Evolutionary conservation across 1,140 invertebrate species (phyloP).

Genomic region (Phymorhynchus buccinoides): DNA sequence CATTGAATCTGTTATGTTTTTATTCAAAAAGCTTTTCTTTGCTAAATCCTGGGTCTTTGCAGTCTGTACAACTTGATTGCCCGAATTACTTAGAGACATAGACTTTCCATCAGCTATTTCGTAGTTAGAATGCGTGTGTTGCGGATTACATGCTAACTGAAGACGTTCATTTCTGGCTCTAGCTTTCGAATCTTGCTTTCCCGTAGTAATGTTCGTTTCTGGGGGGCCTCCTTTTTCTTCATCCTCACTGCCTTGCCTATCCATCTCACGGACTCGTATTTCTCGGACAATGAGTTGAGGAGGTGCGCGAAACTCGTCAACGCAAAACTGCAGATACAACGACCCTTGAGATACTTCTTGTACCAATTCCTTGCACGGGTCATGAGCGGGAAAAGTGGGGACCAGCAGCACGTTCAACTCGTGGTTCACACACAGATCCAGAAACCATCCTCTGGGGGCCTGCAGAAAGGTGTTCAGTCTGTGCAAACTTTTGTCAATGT

Average conservation of each 20-base stretch:
- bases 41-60: neutral
- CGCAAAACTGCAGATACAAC: neutral
- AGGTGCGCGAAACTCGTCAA: constrained; percentile 5
- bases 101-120: neutral
- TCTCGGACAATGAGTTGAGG: constrained; percentile 3
- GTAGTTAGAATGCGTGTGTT: neutral
- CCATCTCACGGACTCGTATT: neutral
- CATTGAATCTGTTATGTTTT: neutral
- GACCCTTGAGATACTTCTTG: neutral
- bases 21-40: neutral
- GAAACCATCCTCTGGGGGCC: constrained; percentile 1
- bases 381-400: neutral
- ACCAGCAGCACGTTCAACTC: neutral
- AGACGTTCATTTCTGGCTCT: neutral
- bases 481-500: neutral
- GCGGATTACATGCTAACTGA: neutral
- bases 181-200: neutral
- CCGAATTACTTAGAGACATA: neutral
- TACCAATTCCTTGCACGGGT: constrained; percentile 9
- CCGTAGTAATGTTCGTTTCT: neutral
- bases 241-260: neutral
- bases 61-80: neutral
- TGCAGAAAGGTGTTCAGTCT: neutral
- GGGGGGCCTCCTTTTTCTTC: neutral
- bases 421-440: neutral